Conservation (phyloP, 2,888 invertebrate genomes). For the Brachyptera putata region DNA sequence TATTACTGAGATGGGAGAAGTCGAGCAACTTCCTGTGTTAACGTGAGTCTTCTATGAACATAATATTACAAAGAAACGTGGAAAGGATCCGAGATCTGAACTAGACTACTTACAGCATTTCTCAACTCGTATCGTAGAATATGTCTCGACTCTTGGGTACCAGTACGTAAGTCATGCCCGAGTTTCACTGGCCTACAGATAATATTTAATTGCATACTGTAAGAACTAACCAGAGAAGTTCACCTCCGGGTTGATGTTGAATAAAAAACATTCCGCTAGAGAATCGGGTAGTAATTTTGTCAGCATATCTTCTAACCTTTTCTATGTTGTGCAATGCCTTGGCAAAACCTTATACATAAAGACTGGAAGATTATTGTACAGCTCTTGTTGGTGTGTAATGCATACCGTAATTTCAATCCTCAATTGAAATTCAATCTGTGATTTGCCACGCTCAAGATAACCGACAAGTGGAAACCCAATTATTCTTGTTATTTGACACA, state of each 20-base stretch:
- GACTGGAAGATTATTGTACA: neutral
- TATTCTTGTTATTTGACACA: too few species aligned
- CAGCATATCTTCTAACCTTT: slow-evolving; percentile 6
- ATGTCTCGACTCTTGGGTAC: too few species aligned
- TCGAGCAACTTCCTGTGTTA: slow-evolving; percentile 53
- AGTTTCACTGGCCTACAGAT: too few species aligned
- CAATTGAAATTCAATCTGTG: slow-evolving; percentile 1
- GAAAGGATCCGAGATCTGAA: neutral
- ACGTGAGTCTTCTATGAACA: neutral
- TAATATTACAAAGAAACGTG: neutral
- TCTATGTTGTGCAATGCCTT: neutral
- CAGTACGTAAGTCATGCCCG: too few species aligned
- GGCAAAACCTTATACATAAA: neutral
- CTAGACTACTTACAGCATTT: too few species aligned
- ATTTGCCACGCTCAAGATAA: too few species aligned
- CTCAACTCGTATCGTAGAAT: too few species aligned
- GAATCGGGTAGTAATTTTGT: neutral
- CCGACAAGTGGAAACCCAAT: too few species aligned
- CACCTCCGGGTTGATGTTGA: too few species aligned
- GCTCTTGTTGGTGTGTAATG: neutral
- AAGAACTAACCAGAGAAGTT: too few species aligned
- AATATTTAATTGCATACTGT: too few species aligned
- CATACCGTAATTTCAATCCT: neutral
- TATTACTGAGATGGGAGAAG: slow-evolving; percentile 73
- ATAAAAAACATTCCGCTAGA: neutral